A percentile compares a stretch with the other conserved stretches of the same genome.
phyloP scores from a whole-genome alignment of 2,113 vertebrate species.

The Dipodomys stephensi region DNA sequence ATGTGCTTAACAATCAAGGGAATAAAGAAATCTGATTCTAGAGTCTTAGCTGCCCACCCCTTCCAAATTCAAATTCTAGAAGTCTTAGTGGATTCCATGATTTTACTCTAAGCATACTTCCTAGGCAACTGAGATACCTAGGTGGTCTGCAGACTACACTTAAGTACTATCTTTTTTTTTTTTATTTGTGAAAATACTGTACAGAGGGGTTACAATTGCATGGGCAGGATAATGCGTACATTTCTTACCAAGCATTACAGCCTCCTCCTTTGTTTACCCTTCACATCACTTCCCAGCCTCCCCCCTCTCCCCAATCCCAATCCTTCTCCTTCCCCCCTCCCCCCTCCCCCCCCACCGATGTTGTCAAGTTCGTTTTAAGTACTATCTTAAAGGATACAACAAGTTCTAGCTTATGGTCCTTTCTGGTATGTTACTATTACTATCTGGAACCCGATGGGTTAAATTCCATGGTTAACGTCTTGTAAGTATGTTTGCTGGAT shows the following conservation, averaged over 20 bases:
- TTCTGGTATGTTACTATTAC: neutral
- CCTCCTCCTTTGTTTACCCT: too few species aligned
- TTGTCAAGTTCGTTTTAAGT: too few species aligned
- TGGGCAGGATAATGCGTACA: too few species aligned
- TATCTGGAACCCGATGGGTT: neutral
- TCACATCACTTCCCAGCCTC: too few species aligned
- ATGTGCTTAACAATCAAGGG: neutral
- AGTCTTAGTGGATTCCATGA: neutral
- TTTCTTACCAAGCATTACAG: too few species aligned
- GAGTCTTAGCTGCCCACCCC: neutral
- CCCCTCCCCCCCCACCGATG: too few species aligned
- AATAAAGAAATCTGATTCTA: neutral
- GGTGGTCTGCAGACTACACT: neutral
- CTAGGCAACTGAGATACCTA: neutral
- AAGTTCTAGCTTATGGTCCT: neutral
- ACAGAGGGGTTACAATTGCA: too few species aligned
- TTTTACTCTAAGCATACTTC: neutral
- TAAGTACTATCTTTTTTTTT: neutral
- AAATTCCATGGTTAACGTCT: neutral
- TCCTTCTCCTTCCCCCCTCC: too few species aligned
- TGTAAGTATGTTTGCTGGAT: neutral
- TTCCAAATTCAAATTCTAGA: conserved; percentile 15
- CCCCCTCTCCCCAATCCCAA: too few species aligned
- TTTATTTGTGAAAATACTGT: too few species aligned
- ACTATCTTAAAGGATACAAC: neutral